phyloP scores from a whole-genome alignment of 2,113 vertebrate genomes.

The Neolamprologus cancellatus region DNA sequence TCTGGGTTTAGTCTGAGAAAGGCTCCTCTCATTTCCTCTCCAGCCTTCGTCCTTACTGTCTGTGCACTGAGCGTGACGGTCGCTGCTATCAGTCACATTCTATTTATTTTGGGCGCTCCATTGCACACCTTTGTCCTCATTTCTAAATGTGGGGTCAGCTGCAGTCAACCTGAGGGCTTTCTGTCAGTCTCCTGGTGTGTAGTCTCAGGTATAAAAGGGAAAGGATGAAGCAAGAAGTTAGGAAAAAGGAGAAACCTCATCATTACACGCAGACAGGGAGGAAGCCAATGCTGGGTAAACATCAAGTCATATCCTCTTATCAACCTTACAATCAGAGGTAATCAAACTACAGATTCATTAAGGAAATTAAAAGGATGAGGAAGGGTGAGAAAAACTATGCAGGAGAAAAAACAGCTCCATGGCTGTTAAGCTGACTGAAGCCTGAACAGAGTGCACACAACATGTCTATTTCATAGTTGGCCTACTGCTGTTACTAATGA shows the following conservation, averaged over 20 bases:
- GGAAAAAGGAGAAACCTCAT: not conserved
- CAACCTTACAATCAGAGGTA: conserved; percentile 40
- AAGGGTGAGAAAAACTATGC: not conserved
- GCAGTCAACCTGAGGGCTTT: conserved; percentile 31
- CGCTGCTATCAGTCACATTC: conserved; percentile 54
- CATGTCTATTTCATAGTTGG: conserved; percentile 1
- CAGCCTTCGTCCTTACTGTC: conserved; percentile 11
- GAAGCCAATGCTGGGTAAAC: conserved; percentile 23
- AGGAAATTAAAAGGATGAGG: conserved; percentile 14
- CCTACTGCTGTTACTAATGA: conserved; percentile 12
- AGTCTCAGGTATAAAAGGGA: not conserved
- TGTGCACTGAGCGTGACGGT: conserved; percentile 49
- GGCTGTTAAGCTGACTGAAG: conserved; percentile 1
- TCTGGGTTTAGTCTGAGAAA: conserved; percentile 11
- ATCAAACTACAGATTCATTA: conserved; percentile 60
- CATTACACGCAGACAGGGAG: not conserved
- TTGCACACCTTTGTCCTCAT: conserved; percentile 55
- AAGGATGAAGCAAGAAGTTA: not conserved
- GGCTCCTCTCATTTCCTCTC: conserved; percentile 48
- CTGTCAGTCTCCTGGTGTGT: conserved; percentile 14
- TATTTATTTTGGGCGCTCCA: conserved; percentile 58
- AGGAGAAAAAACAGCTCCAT: not conserved
- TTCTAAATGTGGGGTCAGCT: conserved; percentile 55
- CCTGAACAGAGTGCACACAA: conserved; percentile 12
- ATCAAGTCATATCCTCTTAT: conserved; percentile 44